Conservation (phyloP, 2,113 vertebrate species). For the Alces alces region DNA sequence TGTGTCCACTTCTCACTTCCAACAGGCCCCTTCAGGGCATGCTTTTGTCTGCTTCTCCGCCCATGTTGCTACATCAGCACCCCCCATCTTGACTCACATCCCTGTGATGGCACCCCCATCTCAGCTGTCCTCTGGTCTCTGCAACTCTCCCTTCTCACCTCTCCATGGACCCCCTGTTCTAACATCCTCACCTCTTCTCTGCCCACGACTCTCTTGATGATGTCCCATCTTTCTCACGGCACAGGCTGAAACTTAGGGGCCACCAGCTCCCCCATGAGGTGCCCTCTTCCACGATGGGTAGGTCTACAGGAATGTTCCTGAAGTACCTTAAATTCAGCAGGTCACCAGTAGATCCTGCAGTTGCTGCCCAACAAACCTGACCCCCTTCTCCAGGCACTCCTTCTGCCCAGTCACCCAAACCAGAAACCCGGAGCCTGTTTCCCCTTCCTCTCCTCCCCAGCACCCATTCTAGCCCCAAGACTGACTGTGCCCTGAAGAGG, state of each 20-base stretch:
- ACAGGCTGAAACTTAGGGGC: background rate
- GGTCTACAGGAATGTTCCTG: background rate
- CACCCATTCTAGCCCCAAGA: background rate
- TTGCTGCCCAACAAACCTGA: background rate
- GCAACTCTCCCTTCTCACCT: background rate
- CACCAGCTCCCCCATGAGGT: background rate
- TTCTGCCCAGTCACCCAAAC: background rate
- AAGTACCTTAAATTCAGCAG: background rate
- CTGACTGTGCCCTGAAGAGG: background rate
- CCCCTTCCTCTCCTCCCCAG: background rate
- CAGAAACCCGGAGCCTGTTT: background rate
- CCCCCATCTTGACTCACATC: background rate
- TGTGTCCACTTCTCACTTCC: background rate
- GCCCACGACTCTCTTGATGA: background rate
- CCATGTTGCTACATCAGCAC: background rate
- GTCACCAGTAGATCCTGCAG: background rate
- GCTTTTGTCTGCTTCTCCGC: accelerated
- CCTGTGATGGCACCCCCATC: background rate
- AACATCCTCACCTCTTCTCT: background rate
- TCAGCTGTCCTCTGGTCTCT: background rate
- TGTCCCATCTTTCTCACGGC: background rate
- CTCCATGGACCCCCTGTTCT: background rate
- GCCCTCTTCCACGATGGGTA: background rate
- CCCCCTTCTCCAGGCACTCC: background rate
- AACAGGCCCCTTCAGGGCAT: accelerated